Conservation (phyloP, 2,113 vertebrate genomes). For the Rhipidura dahli region DNA sequence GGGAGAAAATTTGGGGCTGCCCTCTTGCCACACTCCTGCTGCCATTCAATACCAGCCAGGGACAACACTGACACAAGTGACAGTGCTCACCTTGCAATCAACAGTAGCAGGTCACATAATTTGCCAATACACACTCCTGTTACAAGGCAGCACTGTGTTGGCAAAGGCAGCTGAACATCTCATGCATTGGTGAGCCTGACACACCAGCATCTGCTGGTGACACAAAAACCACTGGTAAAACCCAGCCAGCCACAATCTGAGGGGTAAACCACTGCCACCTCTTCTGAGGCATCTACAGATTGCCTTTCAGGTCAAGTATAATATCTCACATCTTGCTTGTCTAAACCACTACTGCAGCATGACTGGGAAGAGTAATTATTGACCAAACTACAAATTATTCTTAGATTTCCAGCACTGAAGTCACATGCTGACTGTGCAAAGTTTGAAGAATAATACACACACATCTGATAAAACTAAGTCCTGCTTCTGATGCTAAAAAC, state of each 20-base stretch:
- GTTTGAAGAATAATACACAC: background rate
- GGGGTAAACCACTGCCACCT: background rate
- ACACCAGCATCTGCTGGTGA: background rate
- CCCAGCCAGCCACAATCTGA: background rate
- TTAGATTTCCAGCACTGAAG: background rate
- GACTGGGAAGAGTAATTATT: background rate
- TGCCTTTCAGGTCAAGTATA: background rate
- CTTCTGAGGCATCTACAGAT: background rate
- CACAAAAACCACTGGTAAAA: background rate
- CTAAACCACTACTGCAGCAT: background rate
- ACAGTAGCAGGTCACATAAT: background rate
- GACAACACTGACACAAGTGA: background rate
- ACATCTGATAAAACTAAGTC: background rate
- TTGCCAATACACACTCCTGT: background rate
- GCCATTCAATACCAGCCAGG: conserved; percentile 22
- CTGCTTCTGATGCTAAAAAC: background rate
- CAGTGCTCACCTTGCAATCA: background rate
- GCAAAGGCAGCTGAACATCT: background rate
- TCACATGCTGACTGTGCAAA: background rate
- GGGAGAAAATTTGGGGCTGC: background rate
- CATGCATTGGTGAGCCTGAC: background rate
- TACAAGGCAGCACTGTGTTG: background rate
- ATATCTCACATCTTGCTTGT: background rate
- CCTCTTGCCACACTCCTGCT: background rate
- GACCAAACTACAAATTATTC: background rate